Percentiles rank a stretch among this genome's conserved stretches.
phyloP scores from a whole-genome alignment of 2,888 invertebrate genomes.

The Polyommatus icarus region DNA sequence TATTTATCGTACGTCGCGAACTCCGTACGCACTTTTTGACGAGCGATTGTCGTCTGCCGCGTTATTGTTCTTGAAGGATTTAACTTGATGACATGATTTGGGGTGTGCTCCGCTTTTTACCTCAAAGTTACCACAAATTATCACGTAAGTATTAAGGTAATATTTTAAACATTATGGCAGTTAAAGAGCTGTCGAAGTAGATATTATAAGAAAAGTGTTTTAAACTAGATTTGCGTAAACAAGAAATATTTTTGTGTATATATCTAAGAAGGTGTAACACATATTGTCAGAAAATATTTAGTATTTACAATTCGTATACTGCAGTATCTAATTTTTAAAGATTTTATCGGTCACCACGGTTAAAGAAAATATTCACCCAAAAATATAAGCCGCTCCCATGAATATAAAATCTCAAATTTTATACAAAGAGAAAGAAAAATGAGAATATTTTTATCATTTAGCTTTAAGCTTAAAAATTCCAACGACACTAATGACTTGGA shows the following conservation, averaged over 20 bases:
- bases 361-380: background rate
- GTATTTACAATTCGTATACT: too few relatives aligned
- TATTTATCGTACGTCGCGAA: background rate
- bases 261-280: too few relatives aligned
- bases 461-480: slow-evolving; percentile 5
- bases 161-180: background rate
- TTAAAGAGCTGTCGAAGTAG: too few relatives aligned
- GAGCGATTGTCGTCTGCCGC: background rate
- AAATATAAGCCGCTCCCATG: background rate
- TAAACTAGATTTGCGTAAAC: too few relatives aligned
- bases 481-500: background rate
- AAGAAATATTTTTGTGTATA: too few relatives aligned
- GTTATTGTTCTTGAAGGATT: slow-evolving; percentile 3
- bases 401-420: slow-evolving; percentile 1
- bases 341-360: too few relatives aligned
- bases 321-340: background rate
- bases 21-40: background rate
- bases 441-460: background rate
- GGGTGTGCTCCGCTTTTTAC: background rate
- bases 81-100: background rate
- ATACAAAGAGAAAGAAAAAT: background rate
- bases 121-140: background rate
- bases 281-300: too few relatives aligned
- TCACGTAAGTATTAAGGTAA: background rate
- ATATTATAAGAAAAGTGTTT: too few relatives aligned